These are phyloP conservation scores for Chrysopilus asiliformis DNA, from an alignment of 2,888 invertebrate genomes.

Conservation along the genomic window DNA sequence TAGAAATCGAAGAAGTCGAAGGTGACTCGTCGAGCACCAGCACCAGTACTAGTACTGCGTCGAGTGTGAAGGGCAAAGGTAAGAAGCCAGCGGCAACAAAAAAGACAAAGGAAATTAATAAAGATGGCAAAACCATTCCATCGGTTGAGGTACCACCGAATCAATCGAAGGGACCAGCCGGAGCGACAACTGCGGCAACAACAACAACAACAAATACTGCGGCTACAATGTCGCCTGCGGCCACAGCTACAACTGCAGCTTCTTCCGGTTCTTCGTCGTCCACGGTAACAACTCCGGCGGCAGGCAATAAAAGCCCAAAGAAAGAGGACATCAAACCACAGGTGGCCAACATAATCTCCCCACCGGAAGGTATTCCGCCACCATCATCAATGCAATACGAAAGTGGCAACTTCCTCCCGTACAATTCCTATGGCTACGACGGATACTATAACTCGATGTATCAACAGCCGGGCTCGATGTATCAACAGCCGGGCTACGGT, in stretches of 20 bases:
- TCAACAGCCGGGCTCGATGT: background rate
- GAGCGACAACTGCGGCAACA: constrained; percentile 10
- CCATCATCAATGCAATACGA: background rate
- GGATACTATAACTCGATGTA: background rate
- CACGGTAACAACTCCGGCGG: background rate
- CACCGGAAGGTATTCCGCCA: too few species aligned
- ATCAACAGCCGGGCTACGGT: background rate
- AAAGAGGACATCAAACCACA: too few species aligned
- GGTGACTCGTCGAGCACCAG: constrained; percentile 22
- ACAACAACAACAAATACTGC: constrained; percentile 1
- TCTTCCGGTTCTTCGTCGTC: background rate
- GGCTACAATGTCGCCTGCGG: background rate
- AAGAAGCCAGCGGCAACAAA: constrained; percentile 18
- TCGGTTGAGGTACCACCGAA: constrained; percentile 41
- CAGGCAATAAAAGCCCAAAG: too few species aligned
- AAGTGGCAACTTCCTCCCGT: background rate
- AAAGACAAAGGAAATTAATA: constrained; percentile 15
- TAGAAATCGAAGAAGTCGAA: constrained; percentile 68
- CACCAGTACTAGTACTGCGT: constrained; percentile 4
- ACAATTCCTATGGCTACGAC: background rate
- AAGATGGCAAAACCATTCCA: constrained; percentile 26
- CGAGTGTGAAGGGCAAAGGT: too few species aligned
- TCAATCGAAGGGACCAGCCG: constrained; percentile 6
- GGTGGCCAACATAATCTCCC: too few species aligned
- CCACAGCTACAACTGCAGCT: background rate